Evolutionary conservation across 1,140 invertebrate genomes (phyloP), one percentile per base, ranked within the genome.

Genomic region (Bombyx mandarina): DNA sequence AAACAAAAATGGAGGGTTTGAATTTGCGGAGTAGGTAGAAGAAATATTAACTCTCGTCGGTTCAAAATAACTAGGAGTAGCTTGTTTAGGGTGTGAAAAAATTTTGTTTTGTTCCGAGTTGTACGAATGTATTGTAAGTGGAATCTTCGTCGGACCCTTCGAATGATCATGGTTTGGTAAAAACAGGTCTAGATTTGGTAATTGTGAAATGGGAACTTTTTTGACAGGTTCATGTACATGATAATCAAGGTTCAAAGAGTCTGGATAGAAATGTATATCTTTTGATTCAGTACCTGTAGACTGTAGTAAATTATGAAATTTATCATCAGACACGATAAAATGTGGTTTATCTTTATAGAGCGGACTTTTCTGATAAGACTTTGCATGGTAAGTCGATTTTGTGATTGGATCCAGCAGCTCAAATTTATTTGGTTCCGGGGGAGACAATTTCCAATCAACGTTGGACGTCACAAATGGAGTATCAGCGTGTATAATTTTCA

Each of bases 401-500:
- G 46, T 58, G n/a, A 52, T 50, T 44, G 59, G 10, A 5, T 63
- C 54, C 22, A 55, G 7, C 18, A 57, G 9, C 8, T 50, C 49
- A 18, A 56, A 12, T 8, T 43, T 52, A 48, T 45, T 46, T 47
- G 56, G 47, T 56, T 53, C 51, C 10, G 47, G 9, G 22, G 52
- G 6, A 10, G 42, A 49, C 8, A 53, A 10, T n/a, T 65, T 58
- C 65, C 62, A 69, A 55, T 64, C 60, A 35, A 63, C 54, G 45
- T 62, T 60, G 43, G 60, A 58, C 9, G 49, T 65, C 7, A 65
- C 52, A 7, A 75, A 45, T 51, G 76, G 62, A 45, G 72, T 60
- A 65, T 73, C 67, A 1, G 75, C 63, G 45, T 71, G 63, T 52
- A 78, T 71, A n/a, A 61, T 69, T 66, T 82, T 74, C 44, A 73